Percentiles rank a stretch among this genome's conserved stretches.
These are phyloP conservation scores for Siphlonurus alternatus DNA, from an alignment of 2,888 invertebrate genomes.

Conservation along the genomic window DNA sequence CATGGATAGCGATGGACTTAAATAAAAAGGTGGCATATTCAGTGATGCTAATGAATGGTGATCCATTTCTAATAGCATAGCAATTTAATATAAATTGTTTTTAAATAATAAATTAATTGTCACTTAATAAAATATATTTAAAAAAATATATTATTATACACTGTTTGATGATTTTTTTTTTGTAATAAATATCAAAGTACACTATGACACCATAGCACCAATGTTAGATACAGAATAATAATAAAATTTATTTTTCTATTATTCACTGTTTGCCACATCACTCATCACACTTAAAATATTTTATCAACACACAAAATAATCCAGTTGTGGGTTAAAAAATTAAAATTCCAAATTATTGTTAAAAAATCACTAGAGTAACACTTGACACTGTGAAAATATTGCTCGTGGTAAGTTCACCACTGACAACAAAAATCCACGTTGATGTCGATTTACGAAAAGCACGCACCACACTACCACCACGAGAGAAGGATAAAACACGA, in stretches of 20 bases:
- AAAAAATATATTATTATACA: no score
- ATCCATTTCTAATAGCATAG: conserved; percentile 72
- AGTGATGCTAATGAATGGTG: conserved; percentile 53
- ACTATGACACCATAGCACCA: background rate
- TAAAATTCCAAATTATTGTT: background rate
- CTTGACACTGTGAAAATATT: no score
- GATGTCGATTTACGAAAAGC: no score
- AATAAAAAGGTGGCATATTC: conserved; percentile 72
- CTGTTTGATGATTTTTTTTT: background rate
- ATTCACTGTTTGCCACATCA: conserved; percentile 1
- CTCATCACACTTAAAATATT: background rate
- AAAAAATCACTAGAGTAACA: background rate
- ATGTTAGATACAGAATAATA: background rate
- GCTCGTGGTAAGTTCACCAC: no score
- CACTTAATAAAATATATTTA: background rate
- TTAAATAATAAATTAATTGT: no score
- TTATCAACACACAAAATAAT: background rate
- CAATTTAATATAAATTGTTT: background rate
- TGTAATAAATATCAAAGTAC: background rate
- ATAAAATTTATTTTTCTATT: background rate
- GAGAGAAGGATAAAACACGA: conserved; percentile 20
- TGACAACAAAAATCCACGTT: no score
- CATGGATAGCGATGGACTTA: conserved; percentile 34
- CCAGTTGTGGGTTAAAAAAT: background rate
- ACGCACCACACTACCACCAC: background rate